Base-by-base conservation (phyloP, 2,888 invertebrate genomes). In the Hipparchia sbordonii region DNA sequence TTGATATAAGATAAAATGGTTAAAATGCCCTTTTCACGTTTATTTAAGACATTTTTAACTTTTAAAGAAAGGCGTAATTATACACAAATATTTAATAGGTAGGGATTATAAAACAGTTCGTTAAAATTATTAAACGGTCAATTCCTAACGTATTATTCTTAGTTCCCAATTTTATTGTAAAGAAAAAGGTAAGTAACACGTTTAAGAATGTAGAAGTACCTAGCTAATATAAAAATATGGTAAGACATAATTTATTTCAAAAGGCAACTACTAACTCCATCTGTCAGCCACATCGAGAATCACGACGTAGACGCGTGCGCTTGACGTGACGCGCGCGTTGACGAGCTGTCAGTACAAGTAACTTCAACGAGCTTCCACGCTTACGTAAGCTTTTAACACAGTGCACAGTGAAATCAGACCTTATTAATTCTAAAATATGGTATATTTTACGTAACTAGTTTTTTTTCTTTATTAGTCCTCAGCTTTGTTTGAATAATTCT, bases 231-330 rank as follows among this genome's bases (percentile, higher is more conserved):
- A 39, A 39, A 39, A 39, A 39, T 39, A 5, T 39, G 5, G 0
- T 39, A 39, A 39, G 2, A 39, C 5, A 39, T 4, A 54, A 10
- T 60, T 12, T 12, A 12, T 5, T 12, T 45, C 39, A 2, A 23
- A 10, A 51, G 51, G 12, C 61, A 72, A 86, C 90, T 9, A 23
- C 74, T 83, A 85, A 63, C 87, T 89, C 89, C 90, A 91, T 87
- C 90, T 91, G 67, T 80, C 73, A 71, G 4, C 23, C 23, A 1
- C 7, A 5, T 72, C 13, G 52, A 51, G 88, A 87, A 90, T 87
- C 79, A 76, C 82, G 75, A 80, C 74, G 82, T 77, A 79, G 78
- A 77, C 74, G 78, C 74, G 79, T 71, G 79, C 48, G 76, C 79
- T 77, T 82, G 82, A 82, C 80, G 33, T 51, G 48, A 67, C 78